A percentile compares a stretch with the other conserved stretches of the same genome.
phyloP scores from a whole-genome alignment of 1,140 invertebrate genomes.

The Thalassaphorura encarpata region DNA sequence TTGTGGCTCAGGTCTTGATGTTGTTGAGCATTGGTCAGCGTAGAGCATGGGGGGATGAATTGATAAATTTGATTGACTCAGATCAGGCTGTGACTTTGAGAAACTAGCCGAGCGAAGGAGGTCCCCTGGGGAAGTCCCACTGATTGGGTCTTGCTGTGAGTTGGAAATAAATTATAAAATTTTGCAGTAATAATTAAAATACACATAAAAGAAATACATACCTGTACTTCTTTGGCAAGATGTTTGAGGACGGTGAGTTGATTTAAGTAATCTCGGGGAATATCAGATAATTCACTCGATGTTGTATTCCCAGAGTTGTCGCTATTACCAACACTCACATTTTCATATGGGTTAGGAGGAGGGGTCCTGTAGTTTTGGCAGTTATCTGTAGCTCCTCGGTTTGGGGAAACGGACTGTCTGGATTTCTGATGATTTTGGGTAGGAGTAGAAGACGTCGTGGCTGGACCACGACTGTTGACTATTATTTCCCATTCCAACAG shows the following conservation, averaged over 20 bases:
- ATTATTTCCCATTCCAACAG: conserved; percentile 24
- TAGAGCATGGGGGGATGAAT: background rate
- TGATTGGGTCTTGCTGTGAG: conserved; percentile 46
- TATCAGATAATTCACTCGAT: conserved; percentile 62
- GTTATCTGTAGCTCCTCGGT: too few relatives aligned
- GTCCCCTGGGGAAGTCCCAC: conserved; percentile 32
- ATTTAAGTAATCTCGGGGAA: conserved; percentile 71
- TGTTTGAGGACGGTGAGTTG: conserved; percentile 76
- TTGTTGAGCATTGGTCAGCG: background rate
- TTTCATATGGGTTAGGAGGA: background rate
- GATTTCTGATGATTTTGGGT: too few relatives aligned
- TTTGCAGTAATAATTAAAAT: too few relatives aligned
- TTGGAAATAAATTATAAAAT: conserved; percentile 36
- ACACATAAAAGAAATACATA: too few relatives aligned
- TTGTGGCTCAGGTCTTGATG: background rate
- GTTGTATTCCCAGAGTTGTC: conserved; percentile 20
- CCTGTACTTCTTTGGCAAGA: conserved; percentile 56
- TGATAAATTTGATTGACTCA: conserved; percentile 31
- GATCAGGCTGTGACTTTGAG: conserved; percentile 69
- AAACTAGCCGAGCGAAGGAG: conserved; percentile 40
- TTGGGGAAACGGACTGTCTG: too few relatives aligned
- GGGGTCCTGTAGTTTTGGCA: too few relatives aligned
- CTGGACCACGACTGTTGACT: conserved; percentile 3
- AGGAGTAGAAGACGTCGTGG: conserved; percentile 6
- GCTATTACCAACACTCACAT: background rate